Evolutionary conservation across 2,113 vertebrate species (phyloP).

Genomic region (Suricata suricatta): DNA sequence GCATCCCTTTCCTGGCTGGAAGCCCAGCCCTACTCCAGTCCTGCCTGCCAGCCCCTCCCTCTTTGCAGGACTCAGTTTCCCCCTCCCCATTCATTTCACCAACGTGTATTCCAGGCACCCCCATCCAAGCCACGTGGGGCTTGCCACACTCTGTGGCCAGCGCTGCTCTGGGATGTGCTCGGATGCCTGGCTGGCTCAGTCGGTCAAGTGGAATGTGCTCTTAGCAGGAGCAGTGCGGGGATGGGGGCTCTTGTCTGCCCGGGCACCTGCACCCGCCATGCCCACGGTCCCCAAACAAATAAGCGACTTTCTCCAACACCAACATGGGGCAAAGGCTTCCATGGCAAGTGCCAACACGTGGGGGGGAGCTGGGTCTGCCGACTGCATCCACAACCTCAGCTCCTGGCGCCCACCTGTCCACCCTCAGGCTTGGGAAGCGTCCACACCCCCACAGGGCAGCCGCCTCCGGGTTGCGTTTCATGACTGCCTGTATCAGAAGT

Average conservation of each 20-base stretch:
- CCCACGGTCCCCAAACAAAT: fast-evolving
- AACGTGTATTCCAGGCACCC: fast-evolving
- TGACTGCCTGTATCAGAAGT: not conserved
- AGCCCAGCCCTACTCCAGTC: not conserved
- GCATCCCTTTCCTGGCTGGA: fast-evolving
- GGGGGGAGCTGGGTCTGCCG: not conserved
- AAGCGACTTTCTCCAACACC: not conserved
- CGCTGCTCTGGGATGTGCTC: too few species aligned
- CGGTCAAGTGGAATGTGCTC: fast-evolving
- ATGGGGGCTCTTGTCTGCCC: not conserved
- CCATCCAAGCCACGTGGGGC: fast-evolving
- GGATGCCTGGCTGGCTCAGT: too few species aligned
- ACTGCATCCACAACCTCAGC: fast-evolving
- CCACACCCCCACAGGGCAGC: not conserved
- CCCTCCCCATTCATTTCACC: too few species aligned
- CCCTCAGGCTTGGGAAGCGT: fast-evolving
- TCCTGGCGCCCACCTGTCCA: not conserved
- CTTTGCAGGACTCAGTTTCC: not conserved
- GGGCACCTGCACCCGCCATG: not conserved
- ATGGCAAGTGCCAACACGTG: fast-evolving
- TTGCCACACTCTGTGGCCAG: not conserved
- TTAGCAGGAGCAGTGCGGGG: fast-evolving
- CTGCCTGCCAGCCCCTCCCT: not conserved
- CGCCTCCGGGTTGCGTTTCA: fast-evolving
- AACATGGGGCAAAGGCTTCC: fast-evolving